A percentile compares a stretch with the other conserved stretches of the same genome.
These are phyloP conservation scores for Ia io DNA, from an alignment of 2,113 vertebrate genomes.

Conservation along the genomic window DNA sequence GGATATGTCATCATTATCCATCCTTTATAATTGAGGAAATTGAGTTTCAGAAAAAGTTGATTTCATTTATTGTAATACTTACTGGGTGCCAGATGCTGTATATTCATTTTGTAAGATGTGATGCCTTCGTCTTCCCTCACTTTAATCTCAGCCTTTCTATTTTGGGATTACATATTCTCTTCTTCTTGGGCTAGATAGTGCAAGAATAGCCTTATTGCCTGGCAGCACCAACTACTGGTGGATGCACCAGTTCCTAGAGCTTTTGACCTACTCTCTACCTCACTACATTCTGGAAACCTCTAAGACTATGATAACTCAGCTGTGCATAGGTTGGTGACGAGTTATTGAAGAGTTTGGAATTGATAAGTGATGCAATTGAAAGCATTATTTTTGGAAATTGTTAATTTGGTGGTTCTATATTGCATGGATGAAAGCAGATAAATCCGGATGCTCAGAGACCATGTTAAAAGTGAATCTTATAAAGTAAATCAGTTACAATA, in stretches of 20 bases:
- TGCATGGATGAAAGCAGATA: neutral
- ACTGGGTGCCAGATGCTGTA: neutral
- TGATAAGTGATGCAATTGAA: neutral
- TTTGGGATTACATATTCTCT: neutral
- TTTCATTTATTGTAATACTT: neutral
- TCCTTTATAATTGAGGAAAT: neutral
- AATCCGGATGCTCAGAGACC: neutral
- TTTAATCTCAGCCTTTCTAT: neutral
- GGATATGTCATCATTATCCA: neutral
- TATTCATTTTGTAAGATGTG: neutral
- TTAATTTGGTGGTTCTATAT: neutral
- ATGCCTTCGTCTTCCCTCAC: neutral
- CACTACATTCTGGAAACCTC: neutral
- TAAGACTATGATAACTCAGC: neutral
- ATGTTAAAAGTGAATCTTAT: neutral
- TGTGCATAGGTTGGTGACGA: neutral
- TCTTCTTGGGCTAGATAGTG: neutral
- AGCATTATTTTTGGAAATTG: neutral
- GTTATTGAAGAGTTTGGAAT: neutral
- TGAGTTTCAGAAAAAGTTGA: slow-evolving; percentile 11
- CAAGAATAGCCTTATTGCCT: neutral
- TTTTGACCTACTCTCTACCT: neutral
- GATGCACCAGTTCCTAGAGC: neutral
- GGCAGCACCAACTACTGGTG: neutral
- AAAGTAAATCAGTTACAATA: neutral